Percentiles rank a stretch among this genome's conserved stretches.
Evolutionary conservation across 1,140 invertebrate species (phyloP).

Genomic region (Drosophila burlai): DNA sequence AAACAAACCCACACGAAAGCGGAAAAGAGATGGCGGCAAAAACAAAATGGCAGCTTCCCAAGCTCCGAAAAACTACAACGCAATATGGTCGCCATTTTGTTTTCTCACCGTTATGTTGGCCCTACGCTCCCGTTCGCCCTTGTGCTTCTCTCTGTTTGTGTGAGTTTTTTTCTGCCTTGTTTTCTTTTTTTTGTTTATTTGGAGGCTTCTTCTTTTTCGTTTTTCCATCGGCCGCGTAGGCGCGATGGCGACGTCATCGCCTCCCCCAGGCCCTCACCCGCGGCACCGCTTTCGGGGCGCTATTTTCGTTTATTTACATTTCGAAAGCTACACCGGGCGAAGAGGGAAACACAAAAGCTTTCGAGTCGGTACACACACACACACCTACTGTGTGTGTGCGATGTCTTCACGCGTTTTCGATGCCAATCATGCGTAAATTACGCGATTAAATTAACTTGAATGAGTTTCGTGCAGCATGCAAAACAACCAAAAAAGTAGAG

Average conservation of each 20-base stretch:
- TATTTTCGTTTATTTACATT: conserved; percentile 82
- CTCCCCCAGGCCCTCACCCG: neutral
- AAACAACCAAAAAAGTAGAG: conserved; percentile 30
- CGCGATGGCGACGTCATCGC: conserved; percentile 72
- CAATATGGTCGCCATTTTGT: conserved; percentile 82
- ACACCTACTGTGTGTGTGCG: conserved; percentile 3
- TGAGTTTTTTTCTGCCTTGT: conserved; percentile 24
- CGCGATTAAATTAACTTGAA: conserved; percentile 81
- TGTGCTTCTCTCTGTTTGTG: conserved; percentile 24
- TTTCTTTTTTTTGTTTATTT: conserved; percentile 51
- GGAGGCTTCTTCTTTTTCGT: conserved; percentile 48
- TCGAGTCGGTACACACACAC: conserved; percentile 15
- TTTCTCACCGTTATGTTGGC: conserved; percentile 69
- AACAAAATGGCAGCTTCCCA: conserved; percentile 77
- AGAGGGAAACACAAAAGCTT: conserved; percentile 38
- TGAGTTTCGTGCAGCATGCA: conserved; percentile 72
- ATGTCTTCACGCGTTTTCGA: conserved; percentile 67
- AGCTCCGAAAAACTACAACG: conserved; percentile 72
- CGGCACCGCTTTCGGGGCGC: conserved; percentile 13
- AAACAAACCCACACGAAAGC: conserved; percentile 18
- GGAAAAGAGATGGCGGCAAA: conserved; percentile 56
- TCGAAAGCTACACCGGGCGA: conserved; percentile 60
- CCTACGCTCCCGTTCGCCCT: conserved; percentile 57
- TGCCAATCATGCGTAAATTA: conserved; percentile 83
- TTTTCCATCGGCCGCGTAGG: conserved; percentile 53